Evolutionary conservation across 1,140 invertebrate genomes (phyloP).

Genomic region (Sminthurides bifidus): DNA sequence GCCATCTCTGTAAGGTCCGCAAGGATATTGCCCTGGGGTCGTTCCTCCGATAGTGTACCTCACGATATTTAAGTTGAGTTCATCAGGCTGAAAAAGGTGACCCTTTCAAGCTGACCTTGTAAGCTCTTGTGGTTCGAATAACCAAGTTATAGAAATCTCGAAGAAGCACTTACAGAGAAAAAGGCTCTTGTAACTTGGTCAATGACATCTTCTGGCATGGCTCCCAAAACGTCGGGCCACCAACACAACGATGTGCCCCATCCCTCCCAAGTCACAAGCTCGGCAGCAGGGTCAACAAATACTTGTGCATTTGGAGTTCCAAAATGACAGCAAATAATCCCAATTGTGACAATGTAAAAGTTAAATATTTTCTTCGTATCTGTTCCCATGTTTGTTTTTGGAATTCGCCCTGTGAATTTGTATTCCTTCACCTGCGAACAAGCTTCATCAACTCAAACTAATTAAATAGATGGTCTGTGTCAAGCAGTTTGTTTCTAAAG

Average conservation of each 20-base stretch:
- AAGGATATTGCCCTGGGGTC: constrained; percentile 13
- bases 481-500: no score
- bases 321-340: no score
- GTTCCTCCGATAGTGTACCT: constrained; percentile 26
- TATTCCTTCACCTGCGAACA: no score
- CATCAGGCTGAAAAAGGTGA: constrained; percentile 14
- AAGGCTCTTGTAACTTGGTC: constrained; percentile 18
- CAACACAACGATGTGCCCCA: constrained; percentile 22
- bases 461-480: no score
- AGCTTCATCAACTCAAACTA: no score
- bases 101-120: no score
- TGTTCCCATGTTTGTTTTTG: no score
- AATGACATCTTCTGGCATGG: constrained; percentile 17
- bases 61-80: constrained; percentile 20
- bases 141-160: no score
- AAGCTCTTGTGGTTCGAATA: no score
- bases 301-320: neutral
- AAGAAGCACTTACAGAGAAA: constrained; percentile 27
- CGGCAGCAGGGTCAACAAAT: constrained; percentile 15
- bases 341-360: no score
- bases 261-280: constrained; percentile 13
- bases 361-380: no score
- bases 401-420: no score
- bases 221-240: constrained; percentile 25
- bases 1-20: constrained; percentile 15